A percentile compares a stretch with the other conserved stretches of the same genome.
These are phyloP conservation scores for Pseudorectes ferrugineus DNA, from an alignment of 2,113 vertebrate genomes.

Conservation along the genomic window DNA sequence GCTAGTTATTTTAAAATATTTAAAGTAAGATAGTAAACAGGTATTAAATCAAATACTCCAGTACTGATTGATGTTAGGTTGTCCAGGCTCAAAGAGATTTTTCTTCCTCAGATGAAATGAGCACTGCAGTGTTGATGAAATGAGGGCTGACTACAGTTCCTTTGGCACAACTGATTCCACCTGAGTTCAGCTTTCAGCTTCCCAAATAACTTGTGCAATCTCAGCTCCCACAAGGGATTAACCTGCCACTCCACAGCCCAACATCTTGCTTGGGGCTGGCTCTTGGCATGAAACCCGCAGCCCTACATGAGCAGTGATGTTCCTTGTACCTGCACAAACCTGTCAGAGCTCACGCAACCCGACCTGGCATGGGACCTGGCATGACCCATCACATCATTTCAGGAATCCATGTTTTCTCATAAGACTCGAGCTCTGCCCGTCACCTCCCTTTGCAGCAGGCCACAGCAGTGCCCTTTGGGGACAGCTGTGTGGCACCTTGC, in stretches of 20 bases:
- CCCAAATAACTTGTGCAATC: neutral
- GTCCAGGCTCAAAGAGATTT: neutral
- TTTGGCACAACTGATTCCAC: neutral
- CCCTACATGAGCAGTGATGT: accelerated
- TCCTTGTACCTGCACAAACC: neutral
- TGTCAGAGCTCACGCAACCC: accelerated
- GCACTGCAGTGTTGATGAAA: neutral
- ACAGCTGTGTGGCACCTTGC: accelerated
- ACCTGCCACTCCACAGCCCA: neutral
- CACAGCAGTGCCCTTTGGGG: neutral
- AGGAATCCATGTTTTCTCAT: neutral
- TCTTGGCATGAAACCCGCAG: neutral
- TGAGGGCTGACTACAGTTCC: neutral
- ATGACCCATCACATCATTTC: neutral
- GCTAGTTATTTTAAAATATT: neutral
- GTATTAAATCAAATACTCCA: neutral
- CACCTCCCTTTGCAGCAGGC: neutral
- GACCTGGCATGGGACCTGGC: accelerated
- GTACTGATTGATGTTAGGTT: neutral
- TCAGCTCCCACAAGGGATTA: neutral
- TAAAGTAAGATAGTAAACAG: neutral
- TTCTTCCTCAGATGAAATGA: neutral
- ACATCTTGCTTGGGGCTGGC: neutral
- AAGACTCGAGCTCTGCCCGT: accelerated
- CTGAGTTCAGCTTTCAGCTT: neutral